phyloP scores from a whole-genome alignment of 2,113 vertebrate genomes.

The Taxidea taxus region DNA sequence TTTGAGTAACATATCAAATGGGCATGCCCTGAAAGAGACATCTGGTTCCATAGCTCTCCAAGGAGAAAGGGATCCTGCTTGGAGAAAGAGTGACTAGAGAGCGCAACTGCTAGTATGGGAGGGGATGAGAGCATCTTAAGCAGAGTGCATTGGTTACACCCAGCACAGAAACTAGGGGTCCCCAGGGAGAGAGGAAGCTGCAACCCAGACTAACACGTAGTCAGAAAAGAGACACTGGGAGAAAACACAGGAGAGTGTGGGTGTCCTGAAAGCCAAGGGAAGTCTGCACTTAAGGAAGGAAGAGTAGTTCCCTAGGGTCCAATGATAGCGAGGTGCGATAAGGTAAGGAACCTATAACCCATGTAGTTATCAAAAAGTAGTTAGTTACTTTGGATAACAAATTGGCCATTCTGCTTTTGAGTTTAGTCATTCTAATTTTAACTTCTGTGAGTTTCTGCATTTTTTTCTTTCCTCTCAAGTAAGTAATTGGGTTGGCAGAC shows the following conservation, averaged over 20 bases:
- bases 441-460: neutral
- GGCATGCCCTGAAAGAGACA: rapidly evolving
- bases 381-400: neutral
- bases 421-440: neutral
- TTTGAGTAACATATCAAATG: neutral
- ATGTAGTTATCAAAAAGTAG: neutral
- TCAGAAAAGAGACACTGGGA: neutral
- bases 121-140: neutral
- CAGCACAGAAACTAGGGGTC: neutral
- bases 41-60: neutral
- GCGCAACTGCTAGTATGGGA: neutral
- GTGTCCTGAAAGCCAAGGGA: neutral
- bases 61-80: too few species aligned
- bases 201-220: neutral
- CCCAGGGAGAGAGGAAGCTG: neutral
- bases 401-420: neutral
- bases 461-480: neutral
- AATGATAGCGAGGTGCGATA: neutral
- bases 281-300: neutral
- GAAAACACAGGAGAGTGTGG: neutral
- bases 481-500: neutral
- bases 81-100: neutral
- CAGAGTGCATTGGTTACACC: neutral
- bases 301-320: rapidly evolving
- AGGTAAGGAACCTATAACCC: neutral